Evolutionary conservation across 1,140 invertebrate species (phyloP).

Genomic region (Bombus waltoni): DNA sequence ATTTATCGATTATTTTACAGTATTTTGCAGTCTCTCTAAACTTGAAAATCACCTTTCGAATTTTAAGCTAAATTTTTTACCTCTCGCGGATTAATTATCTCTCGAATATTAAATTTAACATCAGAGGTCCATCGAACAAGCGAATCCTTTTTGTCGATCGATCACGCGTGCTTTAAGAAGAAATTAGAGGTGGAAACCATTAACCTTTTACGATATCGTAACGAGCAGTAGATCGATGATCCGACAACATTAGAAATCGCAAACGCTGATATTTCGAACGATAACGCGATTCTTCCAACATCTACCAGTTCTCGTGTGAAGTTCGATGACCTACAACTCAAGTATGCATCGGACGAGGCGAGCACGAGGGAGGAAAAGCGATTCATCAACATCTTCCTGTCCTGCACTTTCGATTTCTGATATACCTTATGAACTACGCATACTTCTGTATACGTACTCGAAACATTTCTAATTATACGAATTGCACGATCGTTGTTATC

Average conservation of each 20-base stretch:
- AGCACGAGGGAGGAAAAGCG: neutral
- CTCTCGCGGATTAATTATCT: neutral
- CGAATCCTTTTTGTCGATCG: too few relatives aligned
- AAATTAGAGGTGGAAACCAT: neutral
- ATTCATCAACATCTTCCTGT: neutral
- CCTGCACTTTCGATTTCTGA: slow-evolving; percentile 37
- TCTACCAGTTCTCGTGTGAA: neutral
- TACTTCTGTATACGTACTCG: neutral
- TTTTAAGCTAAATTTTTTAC: too few relatives aligned
- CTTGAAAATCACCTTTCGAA: too few relatives aligned
- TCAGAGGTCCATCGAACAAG: neutral
- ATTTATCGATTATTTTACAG: too few relatives aligned
- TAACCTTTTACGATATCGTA: neutral
- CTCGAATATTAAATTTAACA: neutral
- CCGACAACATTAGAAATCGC: too few relatives aligned
- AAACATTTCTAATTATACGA: slow-evolving; percentile 29
- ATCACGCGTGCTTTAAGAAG: neutral
- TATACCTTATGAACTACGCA: neutral
- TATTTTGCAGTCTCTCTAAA: neutral
- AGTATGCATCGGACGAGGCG: too few relatives aligned
- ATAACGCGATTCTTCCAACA: neutral
- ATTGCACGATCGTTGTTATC: neutral
- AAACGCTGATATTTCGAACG: neutral
- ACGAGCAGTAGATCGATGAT: neutral
- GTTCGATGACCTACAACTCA: neutral